A percentile compares a stretch with the other conserved stretches of the same genome.
These are phyloP conservation scores for Erethizon dorsatum DNA, from an alignment of 2,797 vertebrate genomes.

Conservation along the genomic window DNA sequence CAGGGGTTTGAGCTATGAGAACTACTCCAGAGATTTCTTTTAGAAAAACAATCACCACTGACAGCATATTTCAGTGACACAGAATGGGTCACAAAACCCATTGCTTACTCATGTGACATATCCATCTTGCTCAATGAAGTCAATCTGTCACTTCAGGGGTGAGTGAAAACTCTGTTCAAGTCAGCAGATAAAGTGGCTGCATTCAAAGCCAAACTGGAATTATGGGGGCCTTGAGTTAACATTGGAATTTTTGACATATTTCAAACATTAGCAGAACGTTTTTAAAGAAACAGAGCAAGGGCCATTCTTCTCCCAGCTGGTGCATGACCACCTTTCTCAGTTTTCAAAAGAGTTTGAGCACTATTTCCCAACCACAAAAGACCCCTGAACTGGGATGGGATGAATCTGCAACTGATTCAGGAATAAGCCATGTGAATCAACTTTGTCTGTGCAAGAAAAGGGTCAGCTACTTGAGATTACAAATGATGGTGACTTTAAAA, in stretches of 20 bases:
- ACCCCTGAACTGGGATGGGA: not conserved
- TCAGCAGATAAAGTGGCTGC: not conserved
- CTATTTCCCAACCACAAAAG: not conserved
- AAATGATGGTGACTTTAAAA: not conserved
- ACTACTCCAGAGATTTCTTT: not conserved
- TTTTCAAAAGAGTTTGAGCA: not conserved
- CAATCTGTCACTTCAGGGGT: not conserved
- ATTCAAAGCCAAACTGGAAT: not conserved
- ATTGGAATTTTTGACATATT: not conserved
- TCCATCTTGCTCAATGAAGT: not conserved
- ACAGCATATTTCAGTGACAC: not conserved
- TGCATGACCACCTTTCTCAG: not conserved
- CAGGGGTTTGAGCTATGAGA: not conserved
- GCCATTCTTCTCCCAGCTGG: not conserved
- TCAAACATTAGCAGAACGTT: not conserved
- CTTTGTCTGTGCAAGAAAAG: not conserved
- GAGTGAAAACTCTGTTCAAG: not conserved
- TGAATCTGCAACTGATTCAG: not conserved
- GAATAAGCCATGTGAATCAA: not conserved
- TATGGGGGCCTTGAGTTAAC: not conserved
- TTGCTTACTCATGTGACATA: not conserved
- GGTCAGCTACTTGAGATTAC: not conserved
- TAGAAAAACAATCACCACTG: not conserved
- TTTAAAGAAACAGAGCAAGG: not conserved
- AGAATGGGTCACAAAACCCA: not conserved